These are phyloP conservation scores for Pediacus dermestoides DNA, from an alignment of 2,888 invertebrate species.

Conservation along the genomic window DNA sequence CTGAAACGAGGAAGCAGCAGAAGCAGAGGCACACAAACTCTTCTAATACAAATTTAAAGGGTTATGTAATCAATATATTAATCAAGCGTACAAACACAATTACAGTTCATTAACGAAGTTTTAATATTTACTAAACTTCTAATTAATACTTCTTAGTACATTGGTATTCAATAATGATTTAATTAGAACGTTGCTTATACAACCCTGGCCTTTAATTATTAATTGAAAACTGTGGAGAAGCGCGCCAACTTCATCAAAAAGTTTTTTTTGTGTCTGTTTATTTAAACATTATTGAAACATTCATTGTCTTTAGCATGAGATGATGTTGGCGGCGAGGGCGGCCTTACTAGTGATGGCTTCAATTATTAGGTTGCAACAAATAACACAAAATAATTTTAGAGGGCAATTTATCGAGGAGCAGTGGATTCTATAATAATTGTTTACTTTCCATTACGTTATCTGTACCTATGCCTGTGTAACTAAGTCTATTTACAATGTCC, in stretches of 20 bases:
- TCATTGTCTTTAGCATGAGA: too few relatives aligned
- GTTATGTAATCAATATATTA: slow-evolving; percentile 49
- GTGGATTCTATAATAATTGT: slow-evolving; percentile 31
- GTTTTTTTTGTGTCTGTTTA: too few relatives aligned
- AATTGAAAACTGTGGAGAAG: too few relatives aligned
- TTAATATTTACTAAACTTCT: slow-evolving; percentile 50
- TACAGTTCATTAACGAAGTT: slow-evolving; percentile 49
- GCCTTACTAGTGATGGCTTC: too few relatives aligned
- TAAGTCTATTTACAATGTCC: slow-evolving; percentile 37
- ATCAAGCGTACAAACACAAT: slow-evolving; percentile 50
- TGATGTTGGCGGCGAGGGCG: too few relatives aligned
- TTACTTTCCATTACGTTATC: slow-evolving; percentile 41
- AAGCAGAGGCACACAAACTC: slow-evolving; percentile 22
- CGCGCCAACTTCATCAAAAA: too few relatives aligned
- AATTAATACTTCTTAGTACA: slow-evolving; percentile 46
- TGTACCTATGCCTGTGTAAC: slow-evolving; percentile 36
- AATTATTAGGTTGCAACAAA: too few relatives aligned
- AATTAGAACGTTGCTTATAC: slow-evolving; percentile 9
- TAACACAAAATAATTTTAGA: slow-evolving; percentile 1
- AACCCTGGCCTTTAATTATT: slow-evolving; percentile 8
- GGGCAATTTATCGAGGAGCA: background rate
- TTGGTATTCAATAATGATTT: slow-evolving; percentile 33
- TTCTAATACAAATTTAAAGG: slow-evolving; percentile 43
- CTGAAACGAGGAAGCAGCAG: slow-evolving; percentile 33
- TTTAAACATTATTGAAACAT: too few relatives aligned